These are phyloP conservation scores for Acanthis flammea DNA, from an alignment of 2,797 vertebrate species.

Conservation along the genomic window DNA sequence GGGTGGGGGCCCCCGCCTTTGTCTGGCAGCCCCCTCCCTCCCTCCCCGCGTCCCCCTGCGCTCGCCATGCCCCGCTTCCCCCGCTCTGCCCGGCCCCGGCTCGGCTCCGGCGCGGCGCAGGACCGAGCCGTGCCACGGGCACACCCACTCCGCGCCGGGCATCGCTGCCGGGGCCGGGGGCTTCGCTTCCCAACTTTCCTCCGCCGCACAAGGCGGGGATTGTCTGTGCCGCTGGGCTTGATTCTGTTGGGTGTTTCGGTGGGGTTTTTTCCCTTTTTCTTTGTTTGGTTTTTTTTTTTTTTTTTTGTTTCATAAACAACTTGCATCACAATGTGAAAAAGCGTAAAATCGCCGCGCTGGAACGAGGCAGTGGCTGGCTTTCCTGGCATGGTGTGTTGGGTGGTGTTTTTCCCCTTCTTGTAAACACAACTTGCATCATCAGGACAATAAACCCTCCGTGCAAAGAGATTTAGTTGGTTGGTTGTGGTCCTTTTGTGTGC, in stretches of 20 bases:
- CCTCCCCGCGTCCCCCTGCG: background rate
- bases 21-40: conserved; percentile 1
- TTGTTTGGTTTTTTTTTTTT: no score
- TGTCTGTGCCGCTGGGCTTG: background rate
- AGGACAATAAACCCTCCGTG: background rate
- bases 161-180: background rate
- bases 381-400: background rate
- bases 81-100: background rate
- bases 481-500: conserved; percentile 20
- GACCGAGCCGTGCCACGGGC: background rate
- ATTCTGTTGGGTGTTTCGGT: background rate
- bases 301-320: background rate
- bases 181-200: conserved; percentile 20
- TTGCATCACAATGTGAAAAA: background rate
- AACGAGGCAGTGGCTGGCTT: background rate
- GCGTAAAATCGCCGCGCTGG: background rate
- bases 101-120: background rate
- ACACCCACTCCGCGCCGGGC: conserved; percentile 27
- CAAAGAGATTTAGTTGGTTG: background rate
- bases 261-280: rapidly evolving
- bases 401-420: background rate
- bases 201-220: background rate
- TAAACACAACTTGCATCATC: conserved; percentile 38
- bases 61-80: background rate
- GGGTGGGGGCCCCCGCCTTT: background rate